Evolutionary conservation across 2,888 invertebrate genomes (phyloP).

Genomic region (Nasonia oneida): DNA sequence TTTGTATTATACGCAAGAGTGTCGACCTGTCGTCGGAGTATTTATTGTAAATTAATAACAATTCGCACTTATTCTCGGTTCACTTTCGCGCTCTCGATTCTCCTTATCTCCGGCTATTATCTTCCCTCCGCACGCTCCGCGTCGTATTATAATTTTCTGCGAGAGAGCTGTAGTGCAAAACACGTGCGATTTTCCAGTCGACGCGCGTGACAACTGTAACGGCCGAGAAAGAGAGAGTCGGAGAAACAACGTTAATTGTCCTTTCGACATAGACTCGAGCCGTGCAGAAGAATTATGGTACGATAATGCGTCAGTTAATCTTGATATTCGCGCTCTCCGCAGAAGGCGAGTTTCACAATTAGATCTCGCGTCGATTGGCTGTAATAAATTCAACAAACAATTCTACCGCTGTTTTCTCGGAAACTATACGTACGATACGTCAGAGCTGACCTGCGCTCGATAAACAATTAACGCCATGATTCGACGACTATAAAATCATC

Average conservation of each 20-base stretch:
- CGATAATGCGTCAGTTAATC: neutral
- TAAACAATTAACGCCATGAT: neutral
- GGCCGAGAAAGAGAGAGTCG: neutral
- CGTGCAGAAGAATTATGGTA: neutral
- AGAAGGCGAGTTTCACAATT: too few relatives aligned
- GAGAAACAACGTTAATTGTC: constrained; percentile 33
- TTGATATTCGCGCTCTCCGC: neutral
- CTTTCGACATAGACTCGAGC: neutral
- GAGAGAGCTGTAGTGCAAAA: neutral
- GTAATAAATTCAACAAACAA: neutral
- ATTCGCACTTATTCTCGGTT: neutral
- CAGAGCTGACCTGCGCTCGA: too few relatives aligned
- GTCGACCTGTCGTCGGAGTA: neutral
- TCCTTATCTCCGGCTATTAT: too few relatives aligned
- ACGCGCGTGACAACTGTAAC: neutral
- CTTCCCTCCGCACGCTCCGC: too few relatives aligned
- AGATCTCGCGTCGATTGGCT: neutral
- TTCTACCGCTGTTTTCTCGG: neutral
- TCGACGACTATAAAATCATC: neutral
- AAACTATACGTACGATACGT: neutral
- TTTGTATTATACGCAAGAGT: neutral
- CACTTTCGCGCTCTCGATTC: neutral
- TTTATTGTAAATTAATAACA: constrained; percentile 4
- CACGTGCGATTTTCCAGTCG: neutral
- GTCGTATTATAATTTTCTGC: too few relatives aligned